Evolutionary conservation across 2,797 vertebrate species (phyloP), one percentile per base, ranked within the genome.

Genomic region (Sciurus carolinensis): DNA sequence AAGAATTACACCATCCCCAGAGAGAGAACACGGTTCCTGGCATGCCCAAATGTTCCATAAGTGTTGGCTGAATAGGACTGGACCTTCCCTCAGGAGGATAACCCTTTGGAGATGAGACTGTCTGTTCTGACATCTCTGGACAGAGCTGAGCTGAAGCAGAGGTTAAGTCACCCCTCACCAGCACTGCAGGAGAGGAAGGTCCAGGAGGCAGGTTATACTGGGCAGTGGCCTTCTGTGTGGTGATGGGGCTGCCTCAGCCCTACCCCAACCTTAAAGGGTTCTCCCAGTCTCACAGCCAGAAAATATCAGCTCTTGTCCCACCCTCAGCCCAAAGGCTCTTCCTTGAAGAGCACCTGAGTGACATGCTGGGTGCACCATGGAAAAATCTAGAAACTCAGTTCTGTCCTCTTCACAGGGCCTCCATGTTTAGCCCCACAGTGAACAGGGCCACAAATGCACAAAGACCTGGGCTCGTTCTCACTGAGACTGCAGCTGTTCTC

Each of bases 401-500:
- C 30, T 9, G 28, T 69, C 18, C 59, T 90, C 84, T 91, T 36
- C 0, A 1, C 2, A 76, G 73, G 24, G 71, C 3, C 0, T 24
- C 12, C 7, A 3, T 33, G 13, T 90, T 5, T 30, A 90, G 73
- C 39, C 69, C 79, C 73, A 66, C 17, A 50, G n/a, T 64, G 28
- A 67, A 75, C 26, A 92, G 88, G 82, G 59, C 81, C 75, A 87
- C 79, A 42, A 52, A 64, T 47, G 86, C 69, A 47, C 62, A 62
- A 90, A 54, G 92, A 90, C 52, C 62, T 28, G 59, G 87, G 71
- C 54, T 92, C 77, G 14, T 79, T 94, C 87, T 94, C 91, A 83
- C 39, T 0, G n/a, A 86, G 69, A 50, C 57, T 76, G 81, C 97
- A 98, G 97, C 97, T 98, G 97, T 96, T 94, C 82, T 95, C 73